Evolutionary conservation across 2,888 invertebrate genomes (phyloP), one percentile per base, ranked within the genome.

Genomic region (Macrophya alboannulata): DNA sequence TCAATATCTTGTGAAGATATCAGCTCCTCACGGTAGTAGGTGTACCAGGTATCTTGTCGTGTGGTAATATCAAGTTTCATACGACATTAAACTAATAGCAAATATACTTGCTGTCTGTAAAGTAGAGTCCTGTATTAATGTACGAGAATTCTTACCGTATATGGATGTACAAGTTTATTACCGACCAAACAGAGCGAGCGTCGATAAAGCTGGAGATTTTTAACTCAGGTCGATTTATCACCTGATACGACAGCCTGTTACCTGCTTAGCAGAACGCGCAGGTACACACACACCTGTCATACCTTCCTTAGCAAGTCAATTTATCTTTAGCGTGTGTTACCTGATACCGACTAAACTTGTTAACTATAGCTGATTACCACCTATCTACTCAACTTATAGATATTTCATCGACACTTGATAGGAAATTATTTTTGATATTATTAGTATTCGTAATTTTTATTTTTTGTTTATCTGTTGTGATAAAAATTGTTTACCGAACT

Each of bases 131-230:
- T 81, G 81, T 37, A 62, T 25, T 12, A n/a, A n/a, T 43, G 31
- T 62, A 40, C 3, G 9, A 40, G 71, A 82, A 68, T 55, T 71
- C 37, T 48, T 85, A 79, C 85, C 85, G n/a, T 55, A 85, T 81
- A 85, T 85, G 85, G 82, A 45, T 81, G 25, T 68, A 37, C 21
- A 21, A 21, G 48, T 68, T 68, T 77, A 21, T 85, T 85, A 85
- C 85, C 85, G 85, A 85, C 82, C 5, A 45, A 6, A 55, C n/a
- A 21, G 21, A n/a, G 59, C 68, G 21, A 31, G 62, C 43, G 62
- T 81, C 81, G 81, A 81, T 62, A 81, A 81, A 21, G 51, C 43
- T 17, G 59, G 8, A 43, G 72, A n/a, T 43, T 25, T 21, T 43
- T 25, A 12, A 21, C 45, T 12, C 81, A 59, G 81, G 15, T 62